A percentile compares a stretch with the other conserved stretches of the same genome.
Conservation (phyloP, 2,888 invertebrate species). For the Pinctada fucata region DNA sequence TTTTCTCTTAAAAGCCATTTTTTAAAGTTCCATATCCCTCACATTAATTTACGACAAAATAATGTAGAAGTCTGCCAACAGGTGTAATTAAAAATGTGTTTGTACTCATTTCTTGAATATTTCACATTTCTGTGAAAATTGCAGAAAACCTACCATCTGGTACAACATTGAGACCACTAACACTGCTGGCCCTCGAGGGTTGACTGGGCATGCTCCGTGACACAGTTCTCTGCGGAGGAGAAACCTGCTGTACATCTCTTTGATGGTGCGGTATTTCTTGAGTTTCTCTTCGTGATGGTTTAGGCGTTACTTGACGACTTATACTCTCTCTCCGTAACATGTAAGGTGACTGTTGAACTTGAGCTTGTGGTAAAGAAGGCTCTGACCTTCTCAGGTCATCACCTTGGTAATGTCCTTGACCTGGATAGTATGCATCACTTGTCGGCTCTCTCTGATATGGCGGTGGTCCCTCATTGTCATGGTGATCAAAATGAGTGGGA, state of each 20-base stretch:
- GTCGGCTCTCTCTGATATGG: conserved; percentile 31
- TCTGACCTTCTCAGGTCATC: conserved; percentile 14
- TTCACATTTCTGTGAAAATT: too few species aligned
- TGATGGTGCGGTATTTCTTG: not conserved
- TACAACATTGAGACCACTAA: conserved; percentile 38
- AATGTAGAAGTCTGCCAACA: not conserved
- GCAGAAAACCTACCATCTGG: conserved; percentile 28
- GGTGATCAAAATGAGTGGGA: conserved; percentile 11
- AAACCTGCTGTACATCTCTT: conserved; percentile 7
- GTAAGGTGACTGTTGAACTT: conserved; percentile 18
- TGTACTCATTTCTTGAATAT: too few species aligned
- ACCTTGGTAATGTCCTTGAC: not conserved
- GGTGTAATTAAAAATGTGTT: not conserved
- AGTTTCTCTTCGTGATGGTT: conserved; percentile 20
- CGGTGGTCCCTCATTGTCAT: conserved; percentile 34
- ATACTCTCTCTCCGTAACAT: conserved; percentile 17
- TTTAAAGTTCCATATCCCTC: too few species aligned
- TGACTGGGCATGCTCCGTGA: conserved; percentile 40
- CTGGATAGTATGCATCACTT: not conserved
- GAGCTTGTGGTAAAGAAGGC: not conserved
- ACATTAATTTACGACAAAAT: not conserved
- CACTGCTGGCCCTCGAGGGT: conserved; percentile 44
- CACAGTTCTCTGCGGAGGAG: conserved; percentile 16
- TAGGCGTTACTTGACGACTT: conserved; percentile 19
- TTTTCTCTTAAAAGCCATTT: too few species aligned